Percentiles rank a stretch among this genome's conserved stretches.
Evolutionary conservation across 2,888 invertebrate species (phyloP).

Genomic region (Plemyria rubiginata): DNA sequence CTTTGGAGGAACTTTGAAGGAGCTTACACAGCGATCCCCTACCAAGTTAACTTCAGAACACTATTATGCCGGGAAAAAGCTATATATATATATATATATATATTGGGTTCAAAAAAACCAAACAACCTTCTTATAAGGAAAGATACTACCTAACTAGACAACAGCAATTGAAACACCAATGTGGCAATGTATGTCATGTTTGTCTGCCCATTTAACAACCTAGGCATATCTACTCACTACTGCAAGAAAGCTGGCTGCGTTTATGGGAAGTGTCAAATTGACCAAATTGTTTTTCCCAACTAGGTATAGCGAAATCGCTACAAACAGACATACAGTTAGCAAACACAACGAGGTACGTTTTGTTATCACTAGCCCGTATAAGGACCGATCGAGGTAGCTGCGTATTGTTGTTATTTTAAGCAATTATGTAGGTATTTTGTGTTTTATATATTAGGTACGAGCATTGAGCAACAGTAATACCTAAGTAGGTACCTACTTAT

Average conservation of each 20-base stretch:
- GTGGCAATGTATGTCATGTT: slow-evolving; percentile 45
- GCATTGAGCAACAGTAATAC: too few species aligned
- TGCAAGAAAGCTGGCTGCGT: slow-evolving; percentile 53
- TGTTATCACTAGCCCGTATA: slow-evolving; percentile 53
- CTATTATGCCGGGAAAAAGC: too few species aligned
- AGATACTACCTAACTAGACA: too few species aligned
- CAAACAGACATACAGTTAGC: slow-evolving; percentile 39
- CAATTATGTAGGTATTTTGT: slow-evolving; percentile 26
- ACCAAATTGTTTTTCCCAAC: slow-evolving; percentile 25
- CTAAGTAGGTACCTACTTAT: too few species aligned
- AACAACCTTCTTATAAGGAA: slow-evolving; percentile 5
- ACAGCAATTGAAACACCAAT: slow-evolving; percentile 31
- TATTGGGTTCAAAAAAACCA: too few species aligned
- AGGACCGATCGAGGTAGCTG: slow-evolving; percentile 43
- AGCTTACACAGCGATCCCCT: too few species aligned
- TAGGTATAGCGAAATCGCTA: slow-evolving; percentile 43
- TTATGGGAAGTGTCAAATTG: slow-evolving; percentile 63
- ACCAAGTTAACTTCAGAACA: too few species aligned
- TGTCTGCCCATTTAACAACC: slow-evolving; percentile 32
- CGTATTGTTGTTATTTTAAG: slow-evolving; percentile 24
- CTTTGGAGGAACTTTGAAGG: too few species aligned
- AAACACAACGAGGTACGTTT: slow-evolving; percentile 53
- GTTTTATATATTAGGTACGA: neutral
- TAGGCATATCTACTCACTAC: slow-evolving; percentile 46
- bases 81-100: too few species aligned